phyloP scores from a whole-genome alignment of 1,140 invertebrate genomes.

The Dreissena rostriformis region DNA sequence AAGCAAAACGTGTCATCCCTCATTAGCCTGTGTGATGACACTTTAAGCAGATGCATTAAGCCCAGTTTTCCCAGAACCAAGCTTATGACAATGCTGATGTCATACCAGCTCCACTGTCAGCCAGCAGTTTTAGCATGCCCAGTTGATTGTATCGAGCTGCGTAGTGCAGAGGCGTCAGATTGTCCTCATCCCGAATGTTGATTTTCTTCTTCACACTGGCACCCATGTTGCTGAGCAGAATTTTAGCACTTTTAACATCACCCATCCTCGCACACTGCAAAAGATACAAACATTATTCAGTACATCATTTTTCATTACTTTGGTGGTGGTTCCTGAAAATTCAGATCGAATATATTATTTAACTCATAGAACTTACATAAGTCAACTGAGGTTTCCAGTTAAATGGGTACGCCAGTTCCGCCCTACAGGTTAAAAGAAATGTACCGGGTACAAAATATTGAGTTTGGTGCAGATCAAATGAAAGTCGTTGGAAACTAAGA shows the following conservation, averaged over 20 bases:
- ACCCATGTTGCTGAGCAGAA: constrained; percentile 65
- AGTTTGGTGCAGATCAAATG: constrained; percentile 1
- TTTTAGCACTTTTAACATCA: constrained; percentile 67
- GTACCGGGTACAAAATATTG: constrained; percentile 10
- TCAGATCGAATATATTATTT: too few relatives aligned
- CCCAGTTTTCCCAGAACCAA: too few relatives aligned
- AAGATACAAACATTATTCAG: too few relatives aligned
- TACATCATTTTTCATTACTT: too few relatives aligned
- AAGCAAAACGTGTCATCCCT: too few relatives aligned
- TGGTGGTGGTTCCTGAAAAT: too few relatives aligned
- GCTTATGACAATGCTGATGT: too few relatives aligned
- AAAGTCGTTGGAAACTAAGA: neutral
- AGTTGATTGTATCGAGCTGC: constrained; percentile 79
- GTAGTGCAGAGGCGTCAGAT: constrained; percentile 81
- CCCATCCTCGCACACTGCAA: constrained; percentile 76
- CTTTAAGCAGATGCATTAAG: too few relatives aligned
- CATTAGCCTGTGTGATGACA: too few relatives aligned
- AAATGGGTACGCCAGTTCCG: neutral
- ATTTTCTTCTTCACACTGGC: constrained; percentile 71
- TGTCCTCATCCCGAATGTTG: constrained; percentile 79
- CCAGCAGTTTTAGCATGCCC: constrained; percentile 34
- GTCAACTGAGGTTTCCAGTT: too few relatives aligned
- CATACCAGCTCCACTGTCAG: constrained; percentile 47
- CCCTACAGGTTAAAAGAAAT: neutral
- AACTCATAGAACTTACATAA: too few relatives aligned